These are phyloP conservation scores for Conomelus anceps DNA, from an alignment of 2,888 invertebrate species.

Conservation along the genomic window DNA sequence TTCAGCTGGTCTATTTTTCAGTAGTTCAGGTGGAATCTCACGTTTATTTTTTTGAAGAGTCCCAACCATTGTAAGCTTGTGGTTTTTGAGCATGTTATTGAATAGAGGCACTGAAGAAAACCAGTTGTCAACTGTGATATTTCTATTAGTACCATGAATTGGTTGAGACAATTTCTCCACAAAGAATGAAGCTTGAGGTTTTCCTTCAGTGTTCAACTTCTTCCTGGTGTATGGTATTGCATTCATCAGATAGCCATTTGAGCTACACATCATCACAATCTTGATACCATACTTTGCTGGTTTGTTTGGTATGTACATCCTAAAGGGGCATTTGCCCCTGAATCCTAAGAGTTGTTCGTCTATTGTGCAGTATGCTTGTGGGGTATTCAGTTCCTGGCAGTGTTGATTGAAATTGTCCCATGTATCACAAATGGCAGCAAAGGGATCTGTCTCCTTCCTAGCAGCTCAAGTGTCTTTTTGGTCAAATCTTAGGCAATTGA, in stretches of 20 bases:
- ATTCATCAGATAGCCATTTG: constrained; percentile 4
- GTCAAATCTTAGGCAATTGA: constrained; percentile 10
- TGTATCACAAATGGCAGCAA: neutral
- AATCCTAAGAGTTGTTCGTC: constrained; percentile 10
- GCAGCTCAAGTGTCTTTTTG: constrained; percentile 1
- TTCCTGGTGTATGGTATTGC: neutral
- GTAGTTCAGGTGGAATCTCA: neutral
- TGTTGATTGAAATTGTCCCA: neutral
- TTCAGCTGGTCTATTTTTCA: neutral
- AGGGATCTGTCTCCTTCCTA: neutral
- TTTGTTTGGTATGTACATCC: constrained; percentile 4
- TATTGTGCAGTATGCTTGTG: neutral
- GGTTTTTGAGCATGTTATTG: constrained; percentile 6
- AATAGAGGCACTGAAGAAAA: neutral
- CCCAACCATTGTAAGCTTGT: constrained; percentile 10
- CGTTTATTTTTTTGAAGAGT: constrained; percentile 3
- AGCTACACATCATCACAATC: constrained; percentile 5
- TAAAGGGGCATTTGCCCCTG: neutral
- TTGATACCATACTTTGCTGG: constrained; percentile 5
- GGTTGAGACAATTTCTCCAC: constrained; percentile 4
- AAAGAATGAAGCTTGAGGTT: neutral
- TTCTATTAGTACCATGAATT: constrained; percentile 3
- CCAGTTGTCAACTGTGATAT: constrained; percentile 2
- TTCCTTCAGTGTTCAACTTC: neutral
- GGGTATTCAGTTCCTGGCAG: neutral